Percentiles rank a stretch among this genome's conserved stretches.
phyloP scores from a whole-genome alignment of 2,113 vertebrate species.

The Sylvilagus bachmani region DNA sequence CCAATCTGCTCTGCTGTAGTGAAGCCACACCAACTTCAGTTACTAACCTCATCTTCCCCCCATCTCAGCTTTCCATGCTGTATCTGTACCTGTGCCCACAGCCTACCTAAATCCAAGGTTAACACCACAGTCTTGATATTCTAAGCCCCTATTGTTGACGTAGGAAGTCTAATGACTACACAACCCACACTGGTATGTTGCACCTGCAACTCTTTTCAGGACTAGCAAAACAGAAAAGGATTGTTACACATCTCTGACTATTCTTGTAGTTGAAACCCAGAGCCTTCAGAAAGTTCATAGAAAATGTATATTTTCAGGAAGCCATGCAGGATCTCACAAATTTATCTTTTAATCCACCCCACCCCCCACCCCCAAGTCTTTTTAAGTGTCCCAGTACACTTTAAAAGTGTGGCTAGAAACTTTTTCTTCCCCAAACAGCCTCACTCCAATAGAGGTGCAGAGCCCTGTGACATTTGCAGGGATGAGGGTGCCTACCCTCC shows the following conservation, averaged over 20 bases:
- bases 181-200: not conserved
- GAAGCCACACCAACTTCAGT: not conserved
- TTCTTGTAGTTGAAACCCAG: not conserved
- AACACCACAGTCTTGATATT: not conserved
- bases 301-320: too few relatives aligned
- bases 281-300: too few relatives aligned
- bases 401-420: not conserved
- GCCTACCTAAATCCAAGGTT: not conserved
- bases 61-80: not conserved
- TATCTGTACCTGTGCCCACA: fast-evolving
- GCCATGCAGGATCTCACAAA: too few relatives aligned
- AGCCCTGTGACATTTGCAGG: not conserved
- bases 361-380: too few relatives aligned
- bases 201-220: not conserved
- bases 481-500: slow-evolving; percentile 31
- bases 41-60: not conserved
- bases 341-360: too few relatives aligned
- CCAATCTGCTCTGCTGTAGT: not conserved
- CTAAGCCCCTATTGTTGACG: not conserved
- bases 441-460: slow-evolving; percentile 28
- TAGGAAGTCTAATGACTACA: not conserved
- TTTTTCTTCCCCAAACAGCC: slow-evolving; percentile 23
- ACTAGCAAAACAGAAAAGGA: not conserved
- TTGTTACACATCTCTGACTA: not conserved
- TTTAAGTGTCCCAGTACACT: too few relatives aligned